A percentile compares a stretch with the other conserved stretches of the same genome.
These are phyloP conservation scores for Heterodera carotae DNA, from an alignment of 1,140 invertebrate species.

Conservation along the genomic window DNA sequence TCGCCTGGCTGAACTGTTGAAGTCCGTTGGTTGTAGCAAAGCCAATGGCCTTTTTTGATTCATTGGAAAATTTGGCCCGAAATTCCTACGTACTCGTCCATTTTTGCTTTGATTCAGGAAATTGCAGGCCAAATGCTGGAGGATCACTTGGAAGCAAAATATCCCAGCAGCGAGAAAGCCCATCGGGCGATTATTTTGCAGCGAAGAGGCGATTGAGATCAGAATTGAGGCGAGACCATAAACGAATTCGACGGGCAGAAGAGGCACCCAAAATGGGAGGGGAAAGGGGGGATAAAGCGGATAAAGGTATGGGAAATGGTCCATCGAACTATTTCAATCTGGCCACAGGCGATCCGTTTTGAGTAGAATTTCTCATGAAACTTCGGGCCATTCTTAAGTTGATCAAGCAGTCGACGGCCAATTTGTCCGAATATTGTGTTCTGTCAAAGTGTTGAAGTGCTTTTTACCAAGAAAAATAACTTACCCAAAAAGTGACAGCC, in stretches of 20 bases:
- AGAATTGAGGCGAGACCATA: constrained; percentile 29
- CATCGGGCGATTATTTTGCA: constrained; percentile 32
- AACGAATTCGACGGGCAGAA: constrained; percentile 17
- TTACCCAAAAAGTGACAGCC: constrained; percentile 17
- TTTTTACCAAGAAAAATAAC: background rate
- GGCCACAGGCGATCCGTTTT: constrained; percentile 8
- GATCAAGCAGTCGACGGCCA: background rate
- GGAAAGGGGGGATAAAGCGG: background rate
- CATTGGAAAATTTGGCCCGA: background rate
- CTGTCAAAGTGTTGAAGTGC: constrained; percentile 7
- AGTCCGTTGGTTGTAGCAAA: constrained; percentile 35
- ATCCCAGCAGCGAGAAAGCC: constrained; percentile 22
- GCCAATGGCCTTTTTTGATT: constrained; percentile 22
- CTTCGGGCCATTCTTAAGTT: constrained; percentile 4
- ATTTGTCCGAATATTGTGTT: constrained; percentile 25
- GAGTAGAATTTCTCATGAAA: background rate
- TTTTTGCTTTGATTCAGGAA: constrained; percentile 18
- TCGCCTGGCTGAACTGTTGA: constrained; percentile 29
- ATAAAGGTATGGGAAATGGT: background rate
- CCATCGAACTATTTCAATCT: constrained; percentile 11
- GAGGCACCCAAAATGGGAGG: constrained; percentile 12
- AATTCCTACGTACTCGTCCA: constrained; percentile 19
- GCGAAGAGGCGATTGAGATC: constrained; percentile 26
- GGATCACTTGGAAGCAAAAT: constrained; percentile 23
- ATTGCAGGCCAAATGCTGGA: constrained; percentile 25